phyloP scores from a whole-genome alignment of 2,113 vertebrate species.

The Lutjanus erythropterus region DNA sequence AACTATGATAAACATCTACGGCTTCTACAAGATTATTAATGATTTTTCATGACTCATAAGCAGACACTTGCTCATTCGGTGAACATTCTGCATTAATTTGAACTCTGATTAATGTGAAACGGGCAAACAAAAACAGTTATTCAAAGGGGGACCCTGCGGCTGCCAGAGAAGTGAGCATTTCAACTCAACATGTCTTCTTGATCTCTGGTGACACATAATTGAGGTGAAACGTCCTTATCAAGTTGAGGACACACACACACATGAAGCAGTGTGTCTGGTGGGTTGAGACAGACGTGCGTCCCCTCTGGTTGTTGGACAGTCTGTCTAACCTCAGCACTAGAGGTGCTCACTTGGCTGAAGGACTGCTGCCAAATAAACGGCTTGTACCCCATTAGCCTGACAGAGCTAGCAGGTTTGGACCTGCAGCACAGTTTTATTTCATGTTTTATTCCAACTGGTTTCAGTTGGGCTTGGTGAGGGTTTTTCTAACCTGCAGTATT shows the following conservation, averaged over 20 bases:
- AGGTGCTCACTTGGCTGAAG: not conserved
- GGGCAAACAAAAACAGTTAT: too few species aligned
- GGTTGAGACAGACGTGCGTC: not conserved
- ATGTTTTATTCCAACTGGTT: slow-evolving; percentile 24
- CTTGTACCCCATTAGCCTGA: not conserved
- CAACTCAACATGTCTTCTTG: too few species aligned
- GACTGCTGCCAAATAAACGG: slow-evolving; percentile 3
- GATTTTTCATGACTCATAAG: too few species aligned
- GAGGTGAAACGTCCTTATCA: too few species aligned
- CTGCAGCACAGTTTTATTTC: slow-evolving; percentile 1
- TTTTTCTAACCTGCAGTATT: slow-evolving; percentile 17
- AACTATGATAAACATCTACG: too few species aligned
- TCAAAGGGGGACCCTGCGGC: too few species aligned
- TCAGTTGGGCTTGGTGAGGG: not conserved
- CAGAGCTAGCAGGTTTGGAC: not conserved
- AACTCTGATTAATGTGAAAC: too few species aligned
- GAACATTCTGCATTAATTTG: too few species aligned
- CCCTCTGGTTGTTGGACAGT: not conserved
- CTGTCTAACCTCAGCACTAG: not conserved
- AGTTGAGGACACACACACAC: not conserved
- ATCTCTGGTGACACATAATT: too few species aligned
- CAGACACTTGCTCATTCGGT: too few species aligned
- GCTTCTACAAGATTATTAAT: too few species aligned
- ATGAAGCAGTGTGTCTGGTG: not conserved
- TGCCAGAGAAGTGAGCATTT: too few species aligned